Base-by-base conservation (phyloP, 2,797 vertebrate genomes). In the Ambastaia sidthimunki region DNA sequence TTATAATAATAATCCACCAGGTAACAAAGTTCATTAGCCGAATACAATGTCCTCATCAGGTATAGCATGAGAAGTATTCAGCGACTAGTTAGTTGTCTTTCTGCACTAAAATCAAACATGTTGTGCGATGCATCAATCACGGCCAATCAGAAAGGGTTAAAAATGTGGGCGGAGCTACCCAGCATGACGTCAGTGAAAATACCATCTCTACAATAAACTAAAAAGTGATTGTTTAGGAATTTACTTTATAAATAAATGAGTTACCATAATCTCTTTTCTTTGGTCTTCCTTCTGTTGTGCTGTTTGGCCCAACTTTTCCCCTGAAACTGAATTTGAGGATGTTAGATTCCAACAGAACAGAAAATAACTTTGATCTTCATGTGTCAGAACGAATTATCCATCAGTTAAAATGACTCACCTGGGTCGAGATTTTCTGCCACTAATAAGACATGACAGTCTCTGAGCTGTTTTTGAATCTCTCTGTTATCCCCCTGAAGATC, bases 361-460 rank as follows among this genome's bases (percentile, higher is more conserved):
- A 52, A 59, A 21, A 59, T 18, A 23, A 0, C 31, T 41, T 76
- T 48, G 13, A 3, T 23, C 34, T n/a, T n/a, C 3, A 54, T 57
- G 2, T 15, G 34, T 69, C 16, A 55, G 31, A 7, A 37, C 62
- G n/a, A 19, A 37, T 37, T 18, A 16, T 47, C 7, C 23, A 71
- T 25, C 18, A 21, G 23, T 23, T 4, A 18, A 59, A 48, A 11
- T 9, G 28, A 75, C 28, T 50, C 34, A 94, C 94, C 91, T 84
- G 92, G 93, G 70, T 94, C 93, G 47, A 94, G 88, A 54, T 91
- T 89, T 62, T 87, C 89, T 63, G 89, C 78, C 11, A 93, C 87
- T 0, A 94, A 85, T 37, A 93, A 79, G 1, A 81, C 37, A 9
- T 92, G 92, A 21, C 92, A 94, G 78, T 92, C 88, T 62, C 83